Evolutionary conservation across 2,888 invertebrate genomes (phyloP).

Genomic region (Sinelater perroti): DNA sequence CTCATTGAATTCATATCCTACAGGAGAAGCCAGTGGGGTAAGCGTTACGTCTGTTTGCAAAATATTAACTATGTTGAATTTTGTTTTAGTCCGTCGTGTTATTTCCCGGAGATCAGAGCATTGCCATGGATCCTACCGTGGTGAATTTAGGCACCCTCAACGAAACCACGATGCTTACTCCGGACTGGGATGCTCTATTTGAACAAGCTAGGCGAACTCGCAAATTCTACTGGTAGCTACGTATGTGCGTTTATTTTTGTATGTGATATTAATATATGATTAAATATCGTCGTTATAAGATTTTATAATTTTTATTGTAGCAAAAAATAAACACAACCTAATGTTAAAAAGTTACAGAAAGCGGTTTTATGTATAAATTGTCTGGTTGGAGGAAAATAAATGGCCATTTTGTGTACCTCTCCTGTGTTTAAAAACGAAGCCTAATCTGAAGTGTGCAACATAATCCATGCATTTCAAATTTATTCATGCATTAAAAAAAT

Average conservation of each 20-base stretch:
- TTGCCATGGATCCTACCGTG: conserved; percentile 40
- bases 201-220: conserved; percentile 19
- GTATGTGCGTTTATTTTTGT: neutral
- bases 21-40: conserved; percentile 41
- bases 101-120: conserved; percentile 39
- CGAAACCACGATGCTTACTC: conserved; percentile 50
- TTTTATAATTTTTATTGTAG: too few relatives aligned
- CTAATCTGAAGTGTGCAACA: too few relatives aligned
- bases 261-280: conserved; percentile 3
- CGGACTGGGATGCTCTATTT: conserved; percentile 48
- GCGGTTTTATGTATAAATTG: too few relatives aligned
- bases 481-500: too few relatives aligned
- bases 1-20: conserved; percentile 47
- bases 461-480: too few relatives aligned
- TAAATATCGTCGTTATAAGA: too few relatives aligned
- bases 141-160: conserved; percentile 49
- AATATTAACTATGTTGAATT: conserved; percentile 2
- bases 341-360: too few relatives aligned
- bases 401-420: too few relatives aligned
- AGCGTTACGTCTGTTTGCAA: neutral
- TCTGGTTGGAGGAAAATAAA: too few relatives aligned
- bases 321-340: too few relatives aligned
- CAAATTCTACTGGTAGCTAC: conserved; percentile 22
- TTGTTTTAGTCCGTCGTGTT: conserved; percentile 41
- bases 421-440: too few relatives aligned